Conservation (phyloP, 2,113 vertebrate genomes). For the Ceratotherium simum region DNA sequence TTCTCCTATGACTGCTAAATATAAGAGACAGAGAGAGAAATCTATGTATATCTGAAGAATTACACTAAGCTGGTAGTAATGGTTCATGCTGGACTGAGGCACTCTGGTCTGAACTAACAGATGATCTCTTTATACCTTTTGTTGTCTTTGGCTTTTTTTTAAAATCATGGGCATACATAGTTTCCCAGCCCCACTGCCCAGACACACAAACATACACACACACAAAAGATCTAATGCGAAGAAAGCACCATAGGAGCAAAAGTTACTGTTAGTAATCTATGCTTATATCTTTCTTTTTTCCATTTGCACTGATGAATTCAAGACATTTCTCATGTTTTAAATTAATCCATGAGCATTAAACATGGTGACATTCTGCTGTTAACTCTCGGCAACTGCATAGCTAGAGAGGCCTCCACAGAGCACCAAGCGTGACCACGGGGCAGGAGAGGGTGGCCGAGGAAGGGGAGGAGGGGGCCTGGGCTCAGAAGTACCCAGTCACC, state of each 20-base stretch:
- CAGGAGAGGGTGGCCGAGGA: background rate
- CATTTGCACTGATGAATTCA: background rate
- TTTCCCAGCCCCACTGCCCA: background rate
- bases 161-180: background rate
- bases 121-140: background rate
- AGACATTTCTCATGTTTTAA: background rate
- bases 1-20: fast-evolving
- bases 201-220: background rate
- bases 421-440: fast-evolving
- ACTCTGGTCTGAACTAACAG: fast-evolving
- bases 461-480: background rate
- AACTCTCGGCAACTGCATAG: background rate
- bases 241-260: background rate
- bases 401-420: background rate
- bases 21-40: background rate
- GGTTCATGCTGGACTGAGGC: background rate
- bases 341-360: background rate
- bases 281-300: fast-evolving
- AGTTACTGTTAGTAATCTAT: background rate
- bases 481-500: background rate
- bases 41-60: background rate
- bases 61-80: fast-evolving
- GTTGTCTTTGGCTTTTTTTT: background rate
- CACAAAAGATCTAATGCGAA: background rate
- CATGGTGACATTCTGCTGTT: no score